phyloP scores from a whole-genome alignment of 2,888 invertebrate genomes.

The Eupelmus urozonus region DNA sequence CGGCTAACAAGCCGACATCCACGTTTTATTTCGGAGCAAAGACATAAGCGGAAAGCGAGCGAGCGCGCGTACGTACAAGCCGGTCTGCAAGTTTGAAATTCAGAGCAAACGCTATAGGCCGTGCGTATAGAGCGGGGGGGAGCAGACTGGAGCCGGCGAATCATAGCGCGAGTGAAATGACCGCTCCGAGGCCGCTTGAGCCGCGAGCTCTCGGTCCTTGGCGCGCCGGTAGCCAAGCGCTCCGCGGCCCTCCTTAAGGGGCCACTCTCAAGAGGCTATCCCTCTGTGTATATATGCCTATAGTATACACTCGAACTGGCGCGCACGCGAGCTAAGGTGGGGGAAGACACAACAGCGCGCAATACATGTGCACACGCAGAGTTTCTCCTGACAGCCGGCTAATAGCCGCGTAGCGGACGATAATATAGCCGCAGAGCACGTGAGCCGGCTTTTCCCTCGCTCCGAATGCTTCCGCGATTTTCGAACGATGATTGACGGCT shows the following conservation, averaged over 20 bases:
- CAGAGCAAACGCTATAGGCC: conserved; percentile 11
- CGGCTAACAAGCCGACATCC: no score
- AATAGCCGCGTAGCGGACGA: no score
- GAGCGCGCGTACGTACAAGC: not conserved
- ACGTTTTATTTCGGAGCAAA: no score
- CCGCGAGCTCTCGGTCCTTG: conserved; percentile 26
- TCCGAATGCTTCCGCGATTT: conserved; percentile 19
- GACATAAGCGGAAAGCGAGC: not conserved
- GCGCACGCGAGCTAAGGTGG: not conserved
- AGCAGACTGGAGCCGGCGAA: conserved; percentile 2
- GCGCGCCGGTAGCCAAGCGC: not conserved
- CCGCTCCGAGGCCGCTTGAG: conserved; percentile 48
- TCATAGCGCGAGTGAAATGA: conserved; percentile 47
- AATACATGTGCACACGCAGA: not conserved
- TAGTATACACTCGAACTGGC: no score
- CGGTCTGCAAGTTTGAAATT: conserved; percentile 21
- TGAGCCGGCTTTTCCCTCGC: not conserved
- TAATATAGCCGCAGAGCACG: no score
- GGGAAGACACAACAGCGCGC: conserved; percentile 1
- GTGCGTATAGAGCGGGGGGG: conserved; percentile 19
- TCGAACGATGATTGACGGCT: conserved; percentile 53
- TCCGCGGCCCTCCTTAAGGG: not conserved
- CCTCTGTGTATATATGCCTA: no score
- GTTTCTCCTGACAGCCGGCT: no score
- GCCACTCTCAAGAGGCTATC: not conserved